Conservation (phyloP, 2,888 invertebrate species). For the Papilio gigon region DNA sequence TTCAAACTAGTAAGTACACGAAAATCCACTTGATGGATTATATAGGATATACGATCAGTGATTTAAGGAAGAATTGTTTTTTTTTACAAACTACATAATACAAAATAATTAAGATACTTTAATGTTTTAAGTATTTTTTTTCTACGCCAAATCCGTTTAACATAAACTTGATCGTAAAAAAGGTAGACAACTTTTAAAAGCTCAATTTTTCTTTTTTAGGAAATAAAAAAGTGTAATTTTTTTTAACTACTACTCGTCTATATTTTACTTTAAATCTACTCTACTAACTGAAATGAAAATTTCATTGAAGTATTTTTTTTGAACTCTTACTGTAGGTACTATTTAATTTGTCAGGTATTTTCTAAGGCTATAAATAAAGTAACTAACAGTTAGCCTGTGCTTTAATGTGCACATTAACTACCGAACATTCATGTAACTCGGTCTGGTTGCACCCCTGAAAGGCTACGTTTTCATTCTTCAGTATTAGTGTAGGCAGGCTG, state of each 20-base stretch:
- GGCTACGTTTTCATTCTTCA: conserved; percentile 59
- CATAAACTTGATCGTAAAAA: not conserved
- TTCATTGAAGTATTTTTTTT: not conserved
- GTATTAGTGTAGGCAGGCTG: conserved; percentile 58
- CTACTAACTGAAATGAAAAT: not conserved
- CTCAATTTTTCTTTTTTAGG: too few relatives aligned
- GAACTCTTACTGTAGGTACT: not conserved
- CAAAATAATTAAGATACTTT: not conserved
- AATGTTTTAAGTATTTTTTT: not conserved
- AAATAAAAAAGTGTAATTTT: too few relatives aligned
- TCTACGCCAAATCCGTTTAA: not conserved
- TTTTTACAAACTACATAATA: not conserved
- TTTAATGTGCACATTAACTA: conserved; percentile 5
- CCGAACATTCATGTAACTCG: conserved; percentile 16
- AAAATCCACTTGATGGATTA: not conserved
- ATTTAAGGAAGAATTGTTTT: not conserved
- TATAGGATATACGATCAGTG: not conserved
- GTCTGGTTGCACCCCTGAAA: conserved; percentile 52
- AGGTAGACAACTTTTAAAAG: not conserved
- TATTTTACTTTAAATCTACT: not conserved
- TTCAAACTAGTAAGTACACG: not conserved
- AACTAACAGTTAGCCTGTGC: not conserved
- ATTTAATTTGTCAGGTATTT: not conserved
- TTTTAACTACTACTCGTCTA: not conserved
- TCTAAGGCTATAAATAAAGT: not conserved